A percentile compares a stretch with the other conserved stretches of the same genome.
Conservation (phyloP, 2,113 vertebrate genomes). For the Podocnemis expansa region DNA sequence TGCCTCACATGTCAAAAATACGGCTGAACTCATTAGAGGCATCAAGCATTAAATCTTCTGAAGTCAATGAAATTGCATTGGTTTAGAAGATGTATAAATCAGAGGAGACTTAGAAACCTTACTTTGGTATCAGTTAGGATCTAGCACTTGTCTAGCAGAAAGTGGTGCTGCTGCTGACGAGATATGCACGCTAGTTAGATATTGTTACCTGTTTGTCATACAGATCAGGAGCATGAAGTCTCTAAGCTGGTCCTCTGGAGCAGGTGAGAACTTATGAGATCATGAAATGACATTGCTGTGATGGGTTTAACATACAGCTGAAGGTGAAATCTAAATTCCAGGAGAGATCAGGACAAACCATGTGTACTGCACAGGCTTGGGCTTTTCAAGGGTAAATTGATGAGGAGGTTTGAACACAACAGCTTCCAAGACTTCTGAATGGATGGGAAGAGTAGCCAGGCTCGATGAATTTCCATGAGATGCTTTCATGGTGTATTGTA, state of each 20-base stretch:
- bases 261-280: not conserved
- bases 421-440: not conserved
- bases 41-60: not conserved
- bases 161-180: not conserved
- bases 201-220: not conserved
- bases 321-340: slow-evolving; percentile 57
- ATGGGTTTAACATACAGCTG: slow-evolving; percentile 33
- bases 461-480: not conserved
- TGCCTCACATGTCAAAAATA: not conserved
- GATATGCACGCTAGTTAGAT: not conserved
- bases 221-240: not conserved
- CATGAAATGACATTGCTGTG: slow-evolving; percentile 41
- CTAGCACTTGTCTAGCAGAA: not conserved
- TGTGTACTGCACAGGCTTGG: not conserved
- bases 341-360: not conserved
- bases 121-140: not conserved
- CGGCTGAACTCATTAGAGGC: not conserved
- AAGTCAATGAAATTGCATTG: not conserved
- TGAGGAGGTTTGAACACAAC: not conserved
- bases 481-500: not conserved
- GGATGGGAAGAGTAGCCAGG: not conserved
- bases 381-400: not conserved
- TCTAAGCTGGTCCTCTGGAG: not conserved
- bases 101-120: not conserved
- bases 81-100: not conserved